Base-by-base conservation (phyloP, 1,140 invertebrate genomes). In the Archegozetes longisetosus region DNA sequence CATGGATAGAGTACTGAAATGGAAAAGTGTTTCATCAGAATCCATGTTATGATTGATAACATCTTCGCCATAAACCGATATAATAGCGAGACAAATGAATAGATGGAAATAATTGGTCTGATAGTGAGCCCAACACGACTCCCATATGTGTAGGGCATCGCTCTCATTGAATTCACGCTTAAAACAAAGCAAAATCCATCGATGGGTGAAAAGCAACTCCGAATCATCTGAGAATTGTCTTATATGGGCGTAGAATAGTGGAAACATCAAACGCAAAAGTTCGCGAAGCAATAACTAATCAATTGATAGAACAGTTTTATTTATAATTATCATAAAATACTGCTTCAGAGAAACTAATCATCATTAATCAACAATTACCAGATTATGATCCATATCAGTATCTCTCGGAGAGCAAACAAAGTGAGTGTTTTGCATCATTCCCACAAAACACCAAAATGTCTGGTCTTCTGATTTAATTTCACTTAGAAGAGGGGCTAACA, bases 1-100 rank as follows among this genome's bases (percentile, higher is more conserved):
- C 84, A 91, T 91, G 24, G 90, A 87, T 32, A 95, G 75, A 17
- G 88, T 92, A 68, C 88, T 92, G 70, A 96, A 96, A 72, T 94
- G 86, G 20, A 94, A 73, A 23, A 95, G 73, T 82, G 93, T 93
- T 71, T 95, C 90, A 71, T 95, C 90, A 20, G 88, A 84, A 63
- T 86, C 80, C 6, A 94, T 73, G 66, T 86, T 81, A 73, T 93
- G 88, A 17, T 86, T 83, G 62, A 93, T 84, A 29, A 93, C 86
- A 66, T 79, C 77, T 67, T 90, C 86, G 17, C 87, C 87, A 69
- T 94, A 95, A 54, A 93, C 85, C 52, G 84, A 83, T 53, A 94
- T 84, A 64, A 93, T 90, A 40, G 90, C 85, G 52, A 90, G 77
- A 68, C 87, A 90, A 14, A 93, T 78, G 72, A 93, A 94, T 65